Evolutionary conservation across 1,140 invertebrate genomes (phyloP), one percentile per base, ranked within the genome.

Genomic region (Euwallacea fornicatus): DNA sequence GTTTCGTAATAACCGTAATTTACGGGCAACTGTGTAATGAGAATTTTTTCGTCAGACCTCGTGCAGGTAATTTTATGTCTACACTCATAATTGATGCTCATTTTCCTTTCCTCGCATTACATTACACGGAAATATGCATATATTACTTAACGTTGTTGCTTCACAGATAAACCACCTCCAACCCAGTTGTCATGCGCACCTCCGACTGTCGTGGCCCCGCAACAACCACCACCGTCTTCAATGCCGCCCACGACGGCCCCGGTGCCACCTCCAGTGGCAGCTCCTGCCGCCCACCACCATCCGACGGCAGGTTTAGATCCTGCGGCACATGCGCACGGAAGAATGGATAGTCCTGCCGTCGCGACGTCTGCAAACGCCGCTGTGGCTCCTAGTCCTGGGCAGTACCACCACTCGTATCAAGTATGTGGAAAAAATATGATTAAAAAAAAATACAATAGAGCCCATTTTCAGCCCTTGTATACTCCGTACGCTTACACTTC

Each of bases 381-480:
- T 79, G 75, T 79, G 79, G 78, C 79, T 83, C 79, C 82, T 83
- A 76, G 81, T 83, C 77, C 78, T 80, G 77, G 85, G 77, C 76
- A 83, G 73, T 85, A 84, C 66, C 83, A 82, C 69, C 78, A 78
- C 80, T 83, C 82, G 74, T 86, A 82, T 81, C 86, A 78, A 82
- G 85, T 67, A 47, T 43, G 21, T 42, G 16, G 9, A 50, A 50
- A 50, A 50, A 50, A 33, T 33, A 33, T 33, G 21, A 33, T 33
- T 33, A 33, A 33, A 33, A 33, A 33, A 56, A 21, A 13, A 1
- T 56, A 13, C 15, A 42, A 42, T 7, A 2, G 55, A 56, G 6
- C 7, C 11, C 11, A 42, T n/a, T 72, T 72, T 4, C 64, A 72
- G 70, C 70, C 70, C 42, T 47, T 72, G 9, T 74, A 75, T 42